These are phyloP conservation scores for Hydroisotoma schaefferi DNA, from an alignment of 2,888 invertebrate species.

Conservation along the genomic window DNA sequence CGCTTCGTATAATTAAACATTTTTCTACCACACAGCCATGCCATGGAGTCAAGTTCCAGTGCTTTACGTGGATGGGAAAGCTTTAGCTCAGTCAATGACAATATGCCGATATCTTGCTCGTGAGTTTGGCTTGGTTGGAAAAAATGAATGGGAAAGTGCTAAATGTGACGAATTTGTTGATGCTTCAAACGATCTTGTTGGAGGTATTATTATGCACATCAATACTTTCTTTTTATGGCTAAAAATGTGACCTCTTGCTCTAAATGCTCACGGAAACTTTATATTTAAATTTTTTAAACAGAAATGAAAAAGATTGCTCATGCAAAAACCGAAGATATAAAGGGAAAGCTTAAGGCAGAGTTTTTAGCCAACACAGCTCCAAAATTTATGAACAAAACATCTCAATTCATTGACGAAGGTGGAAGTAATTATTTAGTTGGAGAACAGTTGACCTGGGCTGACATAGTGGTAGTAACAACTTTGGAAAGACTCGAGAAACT, in stretches of 20 bases:
- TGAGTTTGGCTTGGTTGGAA: constrained; percentile 35
- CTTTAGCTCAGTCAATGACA: constrained; percentile 44
- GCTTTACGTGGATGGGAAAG: constrained; percentile 42
- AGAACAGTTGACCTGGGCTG: constrained; percentile 20
- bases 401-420: background rate
- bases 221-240: too few relatives aligned
- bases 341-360: background rate
- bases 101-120: constrained; percentile 47
- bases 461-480: constrained; percentile 5
- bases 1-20: too few relatives aligned
- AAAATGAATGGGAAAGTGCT: constrained; percentile 30
- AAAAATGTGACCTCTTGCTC: background rate
- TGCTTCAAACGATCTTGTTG: constrained; percentile 10
- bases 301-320: constrained; percentile 9
- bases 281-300: background rate
- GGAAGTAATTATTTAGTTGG: constrained; percentile 11
- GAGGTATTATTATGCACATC: too few relatives aligned
- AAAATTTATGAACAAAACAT: constrained; percentile 10
- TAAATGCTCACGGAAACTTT: background rate
- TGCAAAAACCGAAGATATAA: background rate
- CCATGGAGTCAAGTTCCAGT: constrained; percentile 45
- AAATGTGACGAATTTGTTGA: constrained; percentile 24
- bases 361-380: constrained; percentile 3
- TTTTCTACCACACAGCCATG: constrained; percentile 9
- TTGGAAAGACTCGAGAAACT: constrained; percentile 3